Evolutionary conservation across 1,140 invertebrate genomes (phyloP).

Genomic region (Bombus waltoni): DNA sequence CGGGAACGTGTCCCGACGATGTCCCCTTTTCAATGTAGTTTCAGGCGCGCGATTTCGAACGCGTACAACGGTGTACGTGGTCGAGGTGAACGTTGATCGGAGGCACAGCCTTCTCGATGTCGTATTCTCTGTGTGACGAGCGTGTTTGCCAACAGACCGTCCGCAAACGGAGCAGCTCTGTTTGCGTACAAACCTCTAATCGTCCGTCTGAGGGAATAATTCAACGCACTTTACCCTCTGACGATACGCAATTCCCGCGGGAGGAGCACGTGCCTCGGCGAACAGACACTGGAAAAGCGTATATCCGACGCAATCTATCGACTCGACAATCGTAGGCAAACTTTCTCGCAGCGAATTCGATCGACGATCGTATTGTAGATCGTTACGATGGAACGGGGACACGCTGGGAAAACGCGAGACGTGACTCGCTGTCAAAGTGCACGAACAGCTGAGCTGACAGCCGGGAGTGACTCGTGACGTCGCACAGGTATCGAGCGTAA

Average conservation of each 20-base stretch:
- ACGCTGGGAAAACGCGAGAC: neutral
- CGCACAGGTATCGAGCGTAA: conserved; percentile 33
- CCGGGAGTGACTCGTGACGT: conserved; percentile 28
- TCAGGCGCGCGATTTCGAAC: neutral
- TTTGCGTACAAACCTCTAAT: neutral
- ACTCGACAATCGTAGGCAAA: neutral
- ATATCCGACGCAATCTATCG: neutral
- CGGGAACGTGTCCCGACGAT: neutral
- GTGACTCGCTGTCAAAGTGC: neutral
- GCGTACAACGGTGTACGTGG: neutral
- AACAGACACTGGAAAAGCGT: neutral
- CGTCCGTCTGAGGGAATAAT: neutral
- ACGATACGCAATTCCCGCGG: too few species aligned
- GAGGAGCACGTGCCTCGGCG: conserved; percentile 1
- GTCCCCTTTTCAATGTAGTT: too few species aligned
- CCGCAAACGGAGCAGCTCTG: neutral
- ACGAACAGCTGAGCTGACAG: conserved; percentile 32
- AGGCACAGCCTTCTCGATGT: neutral
- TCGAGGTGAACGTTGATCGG: neutral
- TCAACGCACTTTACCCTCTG: neutral
- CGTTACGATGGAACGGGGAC: neutral
- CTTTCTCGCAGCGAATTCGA: neutral
- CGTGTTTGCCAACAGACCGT: conserved; percentile 3
- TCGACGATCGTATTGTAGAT: neutral
- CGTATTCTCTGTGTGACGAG: neutral